Base-by-base conservation (phyloP, 2,888 invertebrate genomes). In the Drosophila affinis region DNA sequence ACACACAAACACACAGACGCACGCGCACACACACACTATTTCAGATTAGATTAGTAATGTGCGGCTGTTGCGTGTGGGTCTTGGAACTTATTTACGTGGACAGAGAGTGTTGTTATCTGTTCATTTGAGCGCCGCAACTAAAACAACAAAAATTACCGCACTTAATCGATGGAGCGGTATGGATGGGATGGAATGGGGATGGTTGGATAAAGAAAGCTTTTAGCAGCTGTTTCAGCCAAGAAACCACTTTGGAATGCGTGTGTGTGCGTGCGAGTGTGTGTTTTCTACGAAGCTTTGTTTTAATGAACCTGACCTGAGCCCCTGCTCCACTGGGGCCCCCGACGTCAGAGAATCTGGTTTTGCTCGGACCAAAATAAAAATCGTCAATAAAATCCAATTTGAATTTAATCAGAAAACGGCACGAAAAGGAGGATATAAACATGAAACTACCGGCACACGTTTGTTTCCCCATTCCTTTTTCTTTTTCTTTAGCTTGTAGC, bases 11-110 rank as follows among this genome's bases (percentile, higher is more conserved):
- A 49, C 27, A 73, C 0, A 6, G 0, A 3, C 24, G 3, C 21
- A 21, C 2, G 2, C 39, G 14, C 39, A 39, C 39, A 39, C 39
- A 39, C 39, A 39, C 48, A 53, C 27, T 67, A 57, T 24, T 64
- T 59, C 46, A 51, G 88, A 83, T 87, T 57, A 83, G 82, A 83
- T 83, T 67, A 70, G 55, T 39, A 46, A 54, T 49, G 24, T 21
- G 18, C 32, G 32, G 54, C 27, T 44, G 9, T 24, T 34, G 21
- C 21, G 29, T 34, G 21, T 55, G n/a, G 12, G 54, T 55, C 49
- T 39, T 14, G 39, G 29, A 58, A 53, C 68, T 53, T 72, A 64
- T 63, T 71, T 68, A 32, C 59, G 47, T 59, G 58, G 45, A 58
- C 64, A 63, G 39, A 63, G 39, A 24, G 24, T 24, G 24, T 24